Base-by-base conservation (phyloP, 2,797 vertebrate genomes). In the Tenualosa ilisha region DNA sequence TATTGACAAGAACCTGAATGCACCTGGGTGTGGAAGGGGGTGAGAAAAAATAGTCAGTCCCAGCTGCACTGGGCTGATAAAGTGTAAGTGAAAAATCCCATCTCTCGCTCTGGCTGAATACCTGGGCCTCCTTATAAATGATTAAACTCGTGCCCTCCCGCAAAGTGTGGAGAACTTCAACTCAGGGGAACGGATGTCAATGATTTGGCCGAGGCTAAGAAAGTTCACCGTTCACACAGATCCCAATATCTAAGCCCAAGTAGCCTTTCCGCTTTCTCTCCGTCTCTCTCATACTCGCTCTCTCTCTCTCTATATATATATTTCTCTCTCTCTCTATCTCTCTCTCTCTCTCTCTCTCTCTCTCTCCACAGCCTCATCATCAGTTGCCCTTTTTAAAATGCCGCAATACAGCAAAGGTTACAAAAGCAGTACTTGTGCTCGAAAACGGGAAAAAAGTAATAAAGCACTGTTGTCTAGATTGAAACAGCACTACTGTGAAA, bases 61-160 rank as follows among this genome's bases (percentile, higher is more conserved):
- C 95, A 95, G 97, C 97, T 98, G 97, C 95, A 93, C 92, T 90
- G 89, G 93, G 92, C 93, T 98, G 97, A 99, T 99, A 98, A 99
- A 98, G 95, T 96, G 94, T 94, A 96, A 96, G 95, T 93, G 92
- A 94, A 91, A 6, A 95, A 93, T 94, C 95, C 93, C 88, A 94
- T 96, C 94, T 94, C 86, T 31, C 87, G 81, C 82, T 89, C 88
- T 87, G 87, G 54, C 54, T 87, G 89, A 92, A 93, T 93, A 93
- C 89, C 91, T 92, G 84, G 84, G 90, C 92, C 91, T 93, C 88
- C 90, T 92, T 87, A 93, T 93, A 92, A 94, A 95, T 95, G 94
- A 95, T 94, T 94, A 91, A 95, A 91, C 86, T 50, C 22, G 81
- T 86, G 88, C 81, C 84, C 86, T 85, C 86, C 84, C 85, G 90